Base-by-base conservation (phyloP, 2,113 vertebrate genomes). In the Lepisosteus oculatus region DNA sequence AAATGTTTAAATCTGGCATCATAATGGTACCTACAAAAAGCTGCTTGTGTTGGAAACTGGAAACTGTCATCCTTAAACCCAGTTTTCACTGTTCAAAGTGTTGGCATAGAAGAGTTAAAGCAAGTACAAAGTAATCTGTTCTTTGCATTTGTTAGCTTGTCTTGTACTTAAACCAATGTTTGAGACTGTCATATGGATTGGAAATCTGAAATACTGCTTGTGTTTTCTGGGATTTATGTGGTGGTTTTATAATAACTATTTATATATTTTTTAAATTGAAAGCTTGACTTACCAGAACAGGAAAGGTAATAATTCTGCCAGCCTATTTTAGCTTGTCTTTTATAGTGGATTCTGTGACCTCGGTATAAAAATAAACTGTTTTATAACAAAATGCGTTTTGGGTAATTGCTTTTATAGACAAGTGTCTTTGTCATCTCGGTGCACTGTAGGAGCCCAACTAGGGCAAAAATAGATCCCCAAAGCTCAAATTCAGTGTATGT, bases 181-280 rank as follows among this genome's bases (percentile, higher is more conserved):
- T 61, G 55, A n/a, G 65, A 15, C 45, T 63, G 71, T 73, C 62
- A 69, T 69, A 69, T 14, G 61, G 15, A 68, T 73, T 51, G 75
- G 72, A 86, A 83, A 79, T 67, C 73, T 55, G 70, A 79, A 74
- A 76, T 2, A 1, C 79, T 71, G 68, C 70, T 81, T 72, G 70
- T 76, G 70, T 63, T 2, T 74, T 73, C 62, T 55, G n/a, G 8
- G 67, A 79, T 77, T 80, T 74, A 78, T 55, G 8, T 78, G 59
- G 83, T 75, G 85, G 83, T 87, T 87, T 85, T 76, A 71, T 78
- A 83, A 88, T 84, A 83, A 85, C 78, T 80, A 83, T 81, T 84
- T 85, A 78, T 81, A 78, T 74, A 2, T 29, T 76, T 77, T 69
- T 43, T 74, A 80, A 82, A 84, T 85, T 84, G 77, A 86, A 87